A percentile compares a stretch with the other conserved stretches of the same genome.
Conservation (phyloP, 2,888 invertebrate species). For the Drosophila acutilabella region DNA sequence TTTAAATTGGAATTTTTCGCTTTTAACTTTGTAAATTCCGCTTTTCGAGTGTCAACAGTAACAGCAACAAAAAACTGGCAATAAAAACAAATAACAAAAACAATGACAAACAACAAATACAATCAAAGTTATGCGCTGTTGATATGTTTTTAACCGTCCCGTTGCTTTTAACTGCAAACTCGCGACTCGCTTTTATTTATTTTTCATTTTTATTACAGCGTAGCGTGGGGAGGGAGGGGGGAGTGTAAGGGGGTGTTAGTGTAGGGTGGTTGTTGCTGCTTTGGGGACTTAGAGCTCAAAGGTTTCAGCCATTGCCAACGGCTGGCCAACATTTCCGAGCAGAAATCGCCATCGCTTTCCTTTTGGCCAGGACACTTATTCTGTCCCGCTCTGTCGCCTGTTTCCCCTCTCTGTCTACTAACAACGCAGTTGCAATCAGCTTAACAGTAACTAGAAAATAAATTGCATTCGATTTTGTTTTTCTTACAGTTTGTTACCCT, state of each 20-base stretch:
- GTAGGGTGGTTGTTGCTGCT: background rate
- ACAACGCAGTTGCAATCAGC: conserved; percentile 76
- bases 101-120: conserved; percentile 25
- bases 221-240: background rate
- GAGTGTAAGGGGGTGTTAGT: background rate
- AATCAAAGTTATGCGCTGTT: conserved; percentile 54
- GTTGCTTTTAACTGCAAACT: conserved; percentile 50
- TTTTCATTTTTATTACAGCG: conserved; percentile 40
- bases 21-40: conserved; percentile 30
- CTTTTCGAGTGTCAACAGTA: background rate
- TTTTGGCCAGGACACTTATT: background rate
- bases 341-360: conserved; percentile 27
- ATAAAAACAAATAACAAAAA: conserved; percentile 1
- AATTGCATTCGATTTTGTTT: conserved; percentile 79
- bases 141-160: conserved; percentile 63
- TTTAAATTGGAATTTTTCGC: conserved; percentile 71
- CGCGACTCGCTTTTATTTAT: conserved; percentile 57
- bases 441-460: conserved; percentile 81
- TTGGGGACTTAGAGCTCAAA: conserved; percentile 64
- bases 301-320: conserved; percentile 57
- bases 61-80: conserved; percentile 2
- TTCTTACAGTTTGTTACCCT: conserved; percentile 44
- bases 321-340: conserved; percentile 9
- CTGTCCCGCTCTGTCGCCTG: background rate
- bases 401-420: conserved; percentile 9